Conservation (phyloP, 2,113 vertebrate genomes). For the Marmota flaviventris region DNA sequence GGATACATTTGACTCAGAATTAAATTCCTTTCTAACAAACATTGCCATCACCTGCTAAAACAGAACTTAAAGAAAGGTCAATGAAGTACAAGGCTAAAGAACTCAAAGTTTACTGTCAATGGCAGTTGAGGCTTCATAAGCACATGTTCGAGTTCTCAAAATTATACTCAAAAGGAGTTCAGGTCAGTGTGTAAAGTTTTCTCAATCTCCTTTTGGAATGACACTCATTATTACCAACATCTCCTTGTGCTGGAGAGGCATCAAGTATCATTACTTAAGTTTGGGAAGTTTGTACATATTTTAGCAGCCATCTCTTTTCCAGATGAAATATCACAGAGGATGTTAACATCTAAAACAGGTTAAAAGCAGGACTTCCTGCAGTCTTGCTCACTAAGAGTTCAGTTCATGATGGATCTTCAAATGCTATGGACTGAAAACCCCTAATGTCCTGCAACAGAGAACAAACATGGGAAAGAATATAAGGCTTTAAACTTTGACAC, state of each 20-base stretch:
- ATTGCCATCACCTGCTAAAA: neutral
- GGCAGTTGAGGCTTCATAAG: neutral
- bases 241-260: neutral
- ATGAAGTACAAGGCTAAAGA: neutral
- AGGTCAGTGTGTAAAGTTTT: neutral
- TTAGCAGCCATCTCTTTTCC: neutral
- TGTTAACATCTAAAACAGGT: neutral
- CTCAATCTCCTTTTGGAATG: neutral
- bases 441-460: neutral
- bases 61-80: neutral
- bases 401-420: neutral
- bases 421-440: neutral
- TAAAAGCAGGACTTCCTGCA: neutral
- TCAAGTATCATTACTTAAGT: neutral
- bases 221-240: neutral
- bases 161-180: neutral
- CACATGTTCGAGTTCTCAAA: neutral
- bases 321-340: neutral
- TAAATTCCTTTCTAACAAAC: neutral
- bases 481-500: neutral
- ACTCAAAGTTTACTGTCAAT: neutral
- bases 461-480: neutral
- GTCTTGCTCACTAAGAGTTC: neutral
- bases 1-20: neutral
- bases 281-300: neutral